A percentile compares a stretch with the other conserved stretches of the same genome.
Conservation (phyloP, 1,140 invertebrate genomes). For the Meloidogyne floridensis region DNA sequence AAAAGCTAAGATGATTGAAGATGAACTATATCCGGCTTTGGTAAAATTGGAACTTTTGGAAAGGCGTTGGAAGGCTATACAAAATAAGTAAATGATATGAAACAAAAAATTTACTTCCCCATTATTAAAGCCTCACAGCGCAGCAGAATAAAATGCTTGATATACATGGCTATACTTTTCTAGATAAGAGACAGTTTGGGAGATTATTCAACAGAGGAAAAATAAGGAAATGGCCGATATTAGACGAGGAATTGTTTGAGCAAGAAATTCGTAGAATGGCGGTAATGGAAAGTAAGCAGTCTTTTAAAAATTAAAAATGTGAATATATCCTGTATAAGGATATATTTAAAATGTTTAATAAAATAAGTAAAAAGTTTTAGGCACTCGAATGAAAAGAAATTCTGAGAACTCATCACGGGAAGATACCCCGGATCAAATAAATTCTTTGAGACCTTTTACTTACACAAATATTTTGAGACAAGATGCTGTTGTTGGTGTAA, state of each 20-base stretch:
- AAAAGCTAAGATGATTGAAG: constrained; percentile 20
- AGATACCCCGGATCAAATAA: not conserved
- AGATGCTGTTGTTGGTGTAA: constrained; percentile 17
- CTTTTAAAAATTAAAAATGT: too few relatives aligned
- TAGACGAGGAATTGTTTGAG: constrained; percentile 26
- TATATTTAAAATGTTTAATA: too few relatives aligned
- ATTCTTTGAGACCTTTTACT: not conserved
- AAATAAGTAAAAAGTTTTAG: not conserved
- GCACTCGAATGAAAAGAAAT: not conserved
- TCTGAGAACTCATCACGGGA: not conserved
- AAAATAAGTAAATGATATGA: not conserved
- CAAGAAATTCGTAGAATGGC: constrained; percentile 30
- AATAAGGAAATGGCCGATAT: not conserved
- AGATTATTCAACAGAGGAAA: constrained; percentile 22
- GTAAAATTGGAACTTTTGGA: constrained; percentile 36
- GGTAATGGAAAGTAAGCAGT: constrained; percentile 1
- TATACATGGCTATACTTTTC: constrained; percentile 26
- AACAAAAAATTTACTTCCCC: not conserved
- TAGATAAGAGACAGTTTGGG: constrained; percentile 16
- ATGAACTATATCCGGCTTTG: constrained; percentile 28
- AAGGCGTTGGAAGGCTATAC: constrained; percentile 23
- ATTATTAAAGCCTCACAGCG: not conserved
- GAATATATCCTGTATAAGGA: too few relatives aligned
- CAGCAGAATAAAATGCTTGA: constrained; percentile 13
- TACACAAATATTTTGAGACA: constrained; percentile 27